Evolutionary conservation across 2,888 invertebrate genomes (phyloP).

Genomic region (Drosophila maculinotata): DNA sequence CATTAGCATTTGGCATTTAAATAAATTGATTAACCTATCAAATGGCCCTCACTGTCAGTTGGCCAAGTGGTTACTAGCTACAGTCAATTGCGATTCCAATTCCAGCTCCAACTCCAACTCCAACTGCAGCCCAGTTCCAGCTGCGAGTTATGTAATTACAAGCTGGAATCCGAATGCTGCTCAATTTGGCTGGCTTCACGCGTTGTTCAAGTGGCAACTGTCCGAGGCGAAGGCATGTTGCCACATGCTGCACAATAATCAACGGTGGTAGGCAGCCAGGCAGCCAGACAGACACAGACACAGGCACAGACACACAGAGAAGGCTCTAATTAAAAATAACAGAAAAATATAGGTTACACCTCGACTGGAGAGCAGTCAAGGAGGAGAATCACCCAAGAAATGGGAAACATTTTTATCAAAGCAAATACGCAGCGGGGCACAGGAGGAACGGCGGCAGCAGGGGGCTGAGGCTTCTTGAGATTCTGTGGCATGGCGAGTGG

Average conservation of each 20-base stretch:
- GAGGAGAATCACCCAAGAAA: slow-evolving; percentile 30
- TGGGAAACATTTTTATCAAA: slow-evolving; percentile 62
- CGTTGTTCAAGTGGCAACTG: slow-evolving; percentile 32
- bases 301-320: slow-evolving; percentile 15
- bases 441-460: background rate
- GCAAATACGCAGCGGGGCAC: slow-evolving; percentile 30
- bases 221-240: slow-evolving; percentile 28
- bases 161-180: slow-evolving; percentile 48
- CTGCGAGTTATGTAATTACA: slow-evolving; percentile 61
- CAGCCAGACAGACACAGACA: slow-evolving; percentile 39
- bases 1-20: slow-evolving; percentile 58
- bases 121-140: slow-evolving; percentile 18
- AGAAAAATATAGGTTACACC: slow-evolving; percentile 72
- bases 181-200: slow-evolving; percentile 45
- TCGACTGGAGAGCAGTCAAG: slow-evolving; percentile 47
- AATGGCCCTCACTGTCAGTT: slow-evolving; percentile 16
- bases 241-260: slow-evolving; percentile 63
- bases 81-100: background rate
- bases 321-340: slow-evolving; percentile 71
- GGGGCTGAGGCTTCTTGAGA: background rate
- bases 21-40: slow-evolving; percentile 65
- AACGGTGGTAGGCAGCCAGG: slow-evolving; percentile 47
- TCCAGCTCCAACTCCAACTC: background rate
- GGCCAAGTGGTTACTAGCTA: slow-evolving; percentile 1
- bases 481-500: background rate